Evolutionary conservation across 2,888 invertebrate genomes (phyloP).

Genomic region (Drosophila incognita): DNA sequence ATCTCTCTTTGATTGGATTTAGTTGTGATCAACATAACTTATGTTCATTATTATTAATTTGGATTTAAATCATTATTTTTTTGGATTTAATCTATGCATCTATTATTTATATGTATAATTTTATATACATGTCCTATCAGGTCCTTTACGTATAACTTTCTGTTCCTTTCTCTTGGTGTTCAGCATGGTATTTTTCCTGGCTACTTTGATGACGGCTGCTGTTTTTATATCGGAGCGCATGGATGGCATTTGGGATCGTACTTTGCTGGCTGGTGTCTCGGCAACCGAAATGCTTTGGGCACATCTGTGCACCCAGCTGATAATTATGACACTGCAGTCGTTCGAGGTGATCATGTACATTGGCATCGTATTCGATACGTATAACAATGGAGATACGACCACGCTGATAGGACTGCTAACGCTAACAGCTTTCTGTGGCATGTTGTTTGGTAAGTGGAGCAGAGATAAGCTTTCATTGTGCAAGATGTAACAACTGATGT

Average conservation of each 20-base stretch:
- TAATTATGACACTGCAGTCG: conserved; percentile 90
- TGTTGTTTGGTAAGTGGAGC: conserved; percentile 88
- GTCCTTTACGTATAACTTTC: no score
- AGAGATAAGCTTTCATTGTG: neutral
- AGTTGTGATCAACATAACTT: neutral
- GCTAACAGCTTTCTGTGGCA: conserved; percentile 92
- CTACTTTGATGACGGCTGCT: conserved; percentile 92
- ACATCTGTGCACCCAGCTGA: conserved; percentile 91
- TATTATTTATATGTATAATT: neutral
- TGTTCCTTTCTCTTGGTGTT: neutral
- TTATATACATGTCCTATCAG: no score
- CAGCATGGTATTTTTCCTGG: conserved; percentile 94
- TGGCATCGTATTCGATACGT: conserved; percentile 84
- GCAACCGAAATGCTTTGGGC: conserved; percentile 92
- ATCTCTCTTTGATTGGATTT: neutral
- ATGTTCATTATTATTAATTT: neutral
- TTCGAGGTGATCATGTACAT: conserved; percentile 85
- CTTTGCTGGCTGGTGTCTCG: conserved; percentile 93
- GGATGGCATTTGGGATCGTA: conserved; percentile 95
- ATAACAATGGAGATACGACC: conserved; percentile 84
- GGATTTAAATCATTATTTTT: neutral
- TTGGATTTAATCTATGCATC: neutral
- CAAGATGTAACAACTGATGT: neutral
- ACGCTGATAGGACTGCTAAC: conserved; percentile 88
- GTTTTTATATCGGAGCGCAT: conserved; percentile 92